Evolutionary conservation across 2,888 invertebrate species (phyloP).

Genomic region (Ichneumoninae sp.): DNA sequence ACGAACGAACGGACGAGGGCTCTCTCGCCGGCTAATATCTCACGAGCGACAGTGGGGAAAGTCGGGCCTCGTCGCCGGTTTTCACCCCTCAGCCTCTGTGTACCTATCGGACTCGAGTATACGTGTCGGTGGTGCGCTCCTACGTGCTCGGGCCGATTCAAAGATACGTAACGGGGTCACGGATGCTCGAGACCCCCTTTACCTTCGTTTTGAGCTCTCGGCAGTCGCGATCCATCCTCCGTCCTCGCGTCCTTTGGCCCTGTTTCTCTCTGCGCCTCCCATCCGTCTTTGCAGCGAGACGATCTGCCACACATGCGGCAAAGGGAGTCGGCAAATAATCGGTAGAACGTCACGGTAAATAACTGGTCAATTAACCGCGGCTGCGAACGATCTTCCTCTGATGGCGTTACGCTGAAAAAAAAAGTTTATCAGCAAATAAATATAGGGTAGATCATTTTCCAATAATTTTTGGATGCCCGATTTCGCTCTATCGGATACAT

Average conservation of each 20-base stretch:
- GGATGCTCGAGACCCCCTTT: constrained; percentile 67
- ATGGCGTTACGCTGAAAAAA: no score
- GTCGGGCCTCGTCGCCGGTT: constrained; percentile 24
- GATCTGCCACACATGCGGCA: constrained; percentile 18
- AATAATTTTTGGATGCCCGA: no score
- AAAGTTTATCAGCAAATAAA: background rate
- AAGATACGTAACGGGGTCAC: constrained; percentile 73
- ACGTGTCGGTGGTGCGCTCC: constrained; percentile 21
- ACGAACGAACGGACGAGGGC: constrained; percentile 25
- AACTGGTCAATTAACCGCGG: no score
- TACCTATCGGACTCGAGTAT: constrained; percentile 54
- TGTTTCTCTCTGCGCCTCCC: background rate
- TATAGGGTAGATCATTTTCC: no score
- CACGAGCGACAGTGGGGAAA: constrained; percentile 11
- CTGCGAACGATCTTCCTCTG: no score
- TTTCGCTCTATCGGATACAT: no score
- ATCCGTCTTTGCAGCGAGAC: constrained; percentile 19
- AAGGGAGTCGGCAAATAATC: background rate
- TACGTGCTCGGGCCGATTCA: constrained; percentile 65
- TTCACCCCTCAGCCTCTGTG: constrained; percentile 35
- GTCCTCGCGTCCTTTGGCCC: constrained; percentile 20
- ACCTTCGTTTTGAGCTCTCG: constrained; percentile 41
- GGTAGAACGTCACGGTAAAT: background rate
- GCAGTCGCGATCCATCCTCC: constrained; percentile 26
- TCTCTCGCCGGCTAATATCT: constrained; percentile 32